Conservation (phyloP, 1,140 invertebrate species). For the Drosophila athabasca region DNA sequence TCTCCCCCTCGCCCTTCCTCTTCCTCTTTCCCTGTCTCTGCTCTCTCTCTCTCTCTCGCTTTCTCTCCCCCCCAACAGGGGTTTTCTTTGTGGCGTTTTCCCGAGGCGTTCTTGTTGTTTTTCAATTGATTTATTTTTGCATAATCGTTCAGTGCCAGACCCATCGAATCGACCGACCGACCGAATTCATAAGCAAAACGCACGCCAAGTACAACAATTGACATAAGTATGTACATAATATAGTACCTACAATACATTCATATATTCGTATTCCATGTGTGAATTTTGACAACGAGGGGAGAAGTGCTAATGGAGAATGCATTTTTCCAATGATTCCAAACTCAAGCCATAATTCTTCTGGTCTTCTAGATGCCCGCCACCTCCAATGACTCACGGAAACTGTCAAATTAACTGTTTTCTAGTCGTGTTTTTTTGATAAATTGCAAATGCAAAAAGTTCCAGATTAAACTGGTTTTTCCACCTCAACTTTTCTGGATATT, state of each 20-base stretch:
- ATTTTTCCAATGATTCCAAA: conserved; percentile 18
- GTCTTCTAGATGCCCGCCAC: neutral
- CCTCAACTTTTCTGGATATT: no score
- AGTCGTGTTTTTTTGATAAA: no score
- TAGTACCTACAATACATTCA: conserved; percentile 6
- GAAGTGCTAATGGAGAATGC: conserved; percentile 42
- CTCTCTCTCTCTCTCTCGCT: no score
- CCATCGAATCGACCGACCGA: conserved; percentile 41
- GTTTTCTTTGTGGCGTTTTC: conserved; percentile 34
- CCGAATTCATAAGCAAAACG: conserved; percentile 59
- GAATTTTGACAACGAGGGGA: conserved; percentile 28
- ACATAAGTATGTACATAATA: conserved; percentile 8
- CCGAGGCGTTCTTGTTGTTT: conserved; percentile 36
- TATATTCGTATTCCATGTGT: conserved; percentile 16
- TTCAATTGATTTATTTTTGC: conserved; percentile 77
- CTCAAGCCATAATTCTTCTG: conserved; percentile 3
- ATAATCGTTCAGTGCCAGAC: conserved; percentile 64
- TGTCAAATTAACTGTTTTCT: no score
- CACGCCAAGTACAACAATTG: conserved; percentile 60
- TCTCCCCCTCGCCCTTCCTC: conserved; percentile 6
- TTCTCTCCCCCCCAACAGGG: conserved; percentile 12
- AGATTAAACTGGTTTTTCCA: no score
- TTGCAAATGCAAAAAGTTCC: no score
- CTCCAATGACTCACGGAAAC: no score
- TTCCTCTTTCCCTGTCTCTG: conserved; percentile 1